Evolutionary conservation across 2,797 vertebrate species (phyloP).

Genomic region (Meda fulgida): DNA sequence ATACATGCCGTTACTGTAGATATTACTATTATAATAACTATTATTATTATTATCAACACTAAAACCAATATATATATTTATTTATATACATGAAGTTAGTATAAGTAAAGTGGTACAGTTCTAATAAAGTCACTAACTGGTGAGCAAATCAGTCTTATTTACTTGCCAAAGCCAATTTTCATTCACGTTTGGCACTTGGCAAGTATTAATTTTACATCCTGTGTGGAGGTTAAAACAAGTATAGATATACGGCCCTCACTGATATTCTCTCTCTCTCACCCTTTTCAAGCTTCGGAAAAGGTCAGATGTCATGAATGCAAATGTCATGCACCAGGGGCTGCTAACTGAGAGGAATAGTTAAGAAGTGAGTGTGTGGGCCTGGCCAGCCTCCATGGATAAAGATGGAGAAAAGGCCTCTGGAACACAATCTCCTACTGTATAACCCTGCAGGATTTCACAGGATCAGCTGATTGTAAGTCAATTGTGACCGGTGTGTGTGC

Average conservation of each 20-base stretch:
- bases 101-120: too few relatives aligned
- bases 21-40: neutral
- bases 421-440: conserved; percentile 21
- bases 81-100: neutral
- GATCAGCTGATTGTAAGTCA: conserved; percentile 14
- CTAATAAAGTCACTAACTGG: neutral
- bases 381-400: conserved; percentile 15
- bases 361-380: conserved; percentile 34
- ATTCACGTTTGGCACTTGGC: neutral
- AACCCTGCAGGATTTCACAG: conserved; percentile 7
- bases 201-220: neutral
- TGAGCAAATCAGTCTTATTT: neutral
- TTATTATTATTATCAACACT: neutral
- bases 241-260: neutral
- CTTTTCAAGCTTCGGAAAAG: conserved; percentile 18
- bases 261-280: neutral
- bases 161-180: neutral
- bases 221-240: conserved; percentile 16
- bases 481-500: conserved; percentile 11
- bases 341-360: conserved; percentile 24
- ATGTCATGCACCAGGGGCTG: conserved; percentile 40
- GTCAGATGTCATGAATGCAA: conserved; percentile 44
- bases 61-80: neutral
- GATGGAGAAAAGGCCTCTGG: neutral
- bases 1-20: neutral